Conservation (phyloP, 2,888 invertebrate genomes). For the Drosophila pegasa region DNA sequence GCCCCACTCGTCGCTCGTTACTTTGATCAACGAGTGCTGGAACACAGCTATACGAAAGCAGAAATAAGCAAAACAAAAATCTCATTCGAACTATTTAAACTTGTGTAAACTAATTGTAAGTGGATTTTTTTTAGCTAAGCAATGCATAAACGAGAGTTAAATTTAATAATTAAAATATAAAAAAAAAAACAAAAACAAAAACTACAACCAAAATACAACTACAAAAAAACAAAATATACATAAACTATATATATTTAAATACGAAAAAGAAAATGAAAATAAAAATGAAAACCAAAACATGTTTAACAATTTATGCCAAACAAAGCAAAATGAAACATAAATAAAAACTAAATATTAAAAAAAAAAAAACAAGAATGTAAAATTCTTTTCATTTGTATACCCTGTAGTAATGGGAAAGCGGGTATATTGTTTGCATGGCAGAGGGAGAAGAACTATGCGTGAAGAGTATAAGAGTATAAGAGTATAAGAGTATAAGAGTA, state of each 20-base stretch:
- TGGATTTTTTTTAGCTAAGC: conserved; percentile 76
- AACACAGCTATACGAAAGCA: conserved; percentile 17
- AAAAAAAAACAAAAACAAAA: conserved; percentile 48
- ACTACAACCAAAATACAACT: conserved; percentile 33
- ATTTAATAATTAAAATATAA: conserved; percentile 59
- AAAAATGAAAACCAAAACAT: conserved; percentile 48
- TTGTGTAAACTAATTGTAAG: conserved; percentile 76
- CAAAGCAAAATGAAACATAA: conserved; percentile 71
- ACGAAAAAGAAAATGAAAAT: conserved; percentile 42
- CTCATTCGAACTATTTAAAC: conserved; percentile 63
- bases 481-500: too few relatives aligned
- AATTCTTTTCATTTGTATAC: neutral
- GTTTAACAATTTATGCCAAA: conserved; percentile 73
- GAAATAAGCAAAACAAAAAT: neutral
- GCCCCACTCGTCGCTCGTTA: neutral
- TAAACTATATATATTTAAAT: conserved; percentile 74
- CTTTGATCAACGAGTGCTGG: neutral
- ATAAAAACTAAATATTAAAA: conserved; percentile 64
- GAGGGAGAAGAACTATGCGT: too few relatives aligned
- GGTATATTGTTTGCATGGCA: neutral
- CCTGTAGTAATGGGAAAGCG: neutral
- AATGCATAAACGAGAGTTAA: conserved; percentile 72
- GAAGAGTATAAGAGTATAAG: too few relatives aligned
- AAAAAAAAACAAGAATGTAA: neutral
- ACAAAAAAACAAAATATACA: conserved; percentile 40